These are phyloP conservation scores for Hemicentrotus pulcherrimus DNA, from an alignment of 35 echinoderm and acorn worm genomes.

Conservation along the genomic window DNA sequence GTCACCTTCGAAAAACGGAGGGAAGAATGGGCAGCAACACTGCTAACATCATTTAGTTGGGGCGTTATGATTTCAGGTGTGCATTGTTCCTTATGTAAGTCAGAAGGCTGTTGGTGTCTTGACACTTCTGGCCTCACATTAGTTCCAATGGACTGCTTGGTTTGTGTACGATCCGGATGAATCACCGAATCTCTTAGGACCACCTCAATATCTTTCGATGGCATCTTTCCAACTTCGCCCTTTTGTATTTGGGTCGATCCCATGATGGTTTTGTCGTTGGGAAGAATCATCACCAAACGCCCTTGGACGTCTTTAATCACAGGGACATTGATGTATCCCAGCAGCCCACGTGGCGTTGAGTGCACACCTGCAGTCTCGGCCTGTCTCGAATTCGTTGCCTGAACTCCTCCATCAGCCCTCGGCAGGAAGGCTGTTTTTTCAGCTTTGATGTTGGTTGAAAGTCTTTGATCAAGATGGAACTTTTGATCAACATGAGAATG, in stretches of 20 bases:
- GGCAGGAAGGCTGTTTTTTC: not conserved
- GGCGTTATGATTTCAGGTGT: not conserved
- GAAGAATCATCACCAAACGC: conserved; percentile 24
- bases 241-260: not conserved
- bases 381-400: not conserved
- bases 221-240: not conserved
- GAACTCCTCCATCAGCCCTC: not conserved
- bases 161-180: not conserved
- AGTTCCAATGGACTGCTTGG: not conserved
- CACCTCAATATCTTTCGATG: not conserved
- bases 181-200: not conserved
- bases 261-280: not conserved
- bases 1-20: not conserved
- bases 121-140: not conserved
- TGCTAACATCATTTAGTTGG: not conserved
- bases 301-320: conserved; percentile 37
- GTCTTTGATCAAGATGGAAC: not conserved
- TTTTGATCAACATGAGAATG: not conserved
- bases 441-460: not conserved
- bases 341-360: not conserved
- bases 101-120: not conserved
- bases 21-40: not conserved
- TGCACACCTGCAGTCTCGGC: not conserved
- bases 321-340: conserved; percentile 41
- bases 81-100: not conserved